Conservation (phyloP, 2,113 vertebrate species). For the Canis aureus region DNA sequence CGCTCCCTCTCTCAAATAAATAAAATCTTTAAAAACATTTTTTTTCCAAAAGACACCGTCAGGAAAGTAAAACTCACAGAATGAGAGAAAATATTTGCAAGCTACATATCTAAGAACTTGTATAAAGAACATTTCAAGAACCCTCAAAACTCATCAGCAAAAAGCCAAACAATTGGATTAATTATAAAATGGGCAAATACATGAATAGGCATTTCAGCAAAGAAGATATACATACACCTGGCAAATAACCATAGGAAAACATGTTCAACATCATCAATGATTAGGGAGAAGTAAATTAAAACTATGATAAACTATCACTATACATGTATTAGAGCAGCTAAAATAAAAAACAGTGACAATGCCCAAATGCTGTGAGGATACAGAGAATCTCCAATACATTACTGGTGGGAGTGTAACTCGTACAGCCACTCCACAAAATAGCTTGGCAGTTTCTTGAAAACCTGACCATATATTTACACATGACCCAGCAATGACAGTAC, state of each 20-base stretch:
- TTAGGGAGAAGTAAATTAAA: not conserved
- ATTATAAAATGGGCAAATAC: not conserved
- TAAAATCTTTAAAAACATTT: not conserved
- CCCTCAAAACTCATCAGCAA: not conserved
- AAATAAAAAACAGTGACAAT: not conserved
- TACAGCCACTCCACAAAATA: not conserved
- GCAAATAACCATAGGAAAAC: not conserved
- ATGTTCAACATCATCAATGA: not conserved
- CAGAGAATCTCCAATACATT: not conserved
- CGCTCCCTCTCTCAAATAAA: no score
- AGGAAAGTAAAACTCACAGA: not conserved
- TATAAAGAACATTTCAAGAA: not conserved
- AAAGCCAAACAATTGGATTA: not conserved
- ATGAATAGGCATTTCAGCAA: not conserved
- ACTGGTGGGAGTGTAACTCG: not conserved
- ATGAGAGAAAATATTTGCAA: conserved; percentile 7
- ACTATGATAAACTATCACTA: not conserved
- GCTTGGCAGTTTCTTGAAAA: not conserved
- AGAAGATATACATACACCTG: not conserved
- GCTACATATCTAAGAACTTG: not conserved
- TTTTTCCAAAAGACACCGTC: not conserved
- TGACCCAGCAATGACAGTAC: not conserved
- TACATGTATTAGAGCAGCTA: not conserved
- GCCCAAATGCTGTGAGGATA: not conserved
- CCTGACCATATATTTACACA: not conserved